Evolutionary conservation across 2,797 vertebrate genomes (phyloP).

Genomic region (Setipinna tenuifilis): DNA sequence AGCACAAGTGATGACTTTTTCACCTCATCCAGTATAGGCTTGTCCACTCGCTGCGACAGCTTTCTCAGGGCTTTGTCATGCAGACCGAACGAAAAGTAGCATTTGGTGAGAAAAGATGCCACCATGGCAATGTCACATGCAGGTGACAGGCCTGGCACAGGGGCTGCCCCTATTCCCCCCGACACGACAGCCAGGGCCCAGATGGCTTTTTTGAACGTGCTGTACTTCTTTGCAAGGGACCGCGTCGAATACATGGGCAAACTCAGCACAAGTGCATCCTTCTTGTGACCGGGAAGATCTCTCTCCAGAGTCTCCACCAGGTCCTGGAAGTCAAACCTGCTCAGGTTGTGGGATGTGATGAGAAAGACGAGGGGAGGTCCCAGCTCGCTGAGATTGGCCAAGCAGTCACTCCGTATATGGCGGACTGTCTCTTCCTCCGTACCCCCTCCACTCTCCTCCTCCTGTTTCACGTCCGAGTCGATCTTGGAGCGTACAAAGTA

Average conservation of each 20-base stretch:
- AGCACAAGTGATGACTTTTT: not conserved
- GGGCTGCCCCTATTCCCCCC: not conserved
- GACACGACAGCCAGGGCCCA: not conserved
- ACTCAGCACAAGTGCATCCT: not conserved
- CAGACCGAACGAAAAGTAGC: not conserved
- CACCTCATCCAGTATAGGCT: not conserved
- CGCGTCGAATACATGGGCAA: not conserved
- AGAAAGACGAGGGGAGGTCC: not conserved
- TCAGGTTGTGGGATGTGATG: not conserved
- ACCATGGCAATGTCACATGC: not conserved
- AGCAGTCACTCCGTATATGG: not conserved
- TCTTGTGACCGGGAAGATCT: not conserved
- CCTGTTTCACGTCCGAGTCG: not conserved
- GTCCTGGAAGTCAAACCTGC: not conserved
- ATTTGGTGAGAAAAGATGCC: not conserved
- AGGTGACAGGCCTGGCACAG: not conserved
- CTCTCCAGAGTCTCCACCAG: not conserved
- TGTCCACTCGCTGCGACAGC: not conserved
- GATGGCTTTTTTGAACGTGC: not conserved
- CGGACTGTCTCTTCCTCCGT: not conserved
- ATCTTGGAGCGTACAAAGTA: not conserved
- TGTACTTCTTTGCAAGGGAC: not conserved
- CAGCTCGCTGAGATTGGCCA: not conserved
- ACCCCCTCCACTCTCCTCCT: no score
- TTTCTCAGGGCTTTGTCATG: not conserved